These are phyloP conservation scores for Patella pellucida DNA, from an alignment of 2,888 invertebrate species.

Conservation along the genomic window DNA sequence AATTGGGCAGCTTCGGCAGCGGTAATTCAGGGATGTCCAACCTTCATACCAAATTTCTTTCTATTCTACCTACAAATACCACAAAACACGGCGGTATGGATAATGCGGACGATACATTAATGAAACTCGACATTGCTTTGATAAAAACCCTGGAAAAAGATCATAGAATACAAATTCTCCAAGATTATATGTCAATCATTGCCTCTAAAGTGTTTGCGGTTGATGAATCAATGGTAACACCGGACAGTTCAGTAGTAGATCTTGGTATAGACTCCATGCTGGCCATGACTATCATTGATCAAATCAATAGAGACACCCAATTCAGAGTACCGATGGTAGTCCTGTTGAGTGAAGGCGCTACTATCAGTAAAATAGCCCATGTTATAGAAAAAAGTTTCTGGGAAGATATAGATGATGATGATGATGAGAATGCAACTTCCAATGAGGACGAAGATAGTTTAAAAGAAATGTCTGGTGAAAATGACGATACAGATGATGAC, in stretches of 20 bases:
- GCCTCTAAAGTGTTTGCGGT: conserved; percentile 35
- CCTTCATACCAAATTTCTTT: too few relatives aligned
- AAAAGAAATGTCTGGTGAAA: too few relatives aligned
- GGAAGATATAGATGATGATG: too few relatives aligned
- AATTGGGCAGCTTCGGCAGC: not conserved
- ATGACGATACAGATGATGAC: too few relatives aligned
- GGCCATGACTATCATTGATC: conserved; percentile 41
- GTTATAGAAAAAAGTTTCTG: conserved; percentile 12
- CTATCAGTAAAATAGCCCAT: conserved; percentile 27
- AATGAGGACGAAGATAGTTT: too few relatives aligned
- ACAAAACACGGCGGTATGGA: conserved; percentile 17
- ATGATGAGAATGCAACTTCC: too few relatives aligned
- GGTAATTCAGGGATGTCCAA: conserved; percentile 15
- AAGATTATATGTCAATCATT: conserved; percentile 28
- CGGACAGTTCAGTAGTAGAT: conserved; percentile 36
- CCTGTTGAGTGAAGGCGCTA: conserved; percentile 20
- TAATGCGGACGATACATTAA: too few relatives aligned
- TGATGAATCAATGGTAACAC: conserved; percentile 29
- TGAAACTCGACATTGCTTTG: conserved; percentile 27
- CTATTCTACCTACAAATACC: too few relatives aligned
- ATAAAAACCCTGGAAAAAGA: conserved; percentile 29
- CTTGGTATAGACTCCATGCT: conserved; percentile 50
- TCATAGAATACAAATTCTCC: conserved; percentile 26
- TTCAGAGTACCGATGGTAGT: conserved; percentile 26
- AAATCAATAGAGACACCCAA: conserved; percentile 32